phyloP scores from a whole-genome alignment of 2,888 invertebrate genomes.

The Pseudoips prasinana region DNA sequence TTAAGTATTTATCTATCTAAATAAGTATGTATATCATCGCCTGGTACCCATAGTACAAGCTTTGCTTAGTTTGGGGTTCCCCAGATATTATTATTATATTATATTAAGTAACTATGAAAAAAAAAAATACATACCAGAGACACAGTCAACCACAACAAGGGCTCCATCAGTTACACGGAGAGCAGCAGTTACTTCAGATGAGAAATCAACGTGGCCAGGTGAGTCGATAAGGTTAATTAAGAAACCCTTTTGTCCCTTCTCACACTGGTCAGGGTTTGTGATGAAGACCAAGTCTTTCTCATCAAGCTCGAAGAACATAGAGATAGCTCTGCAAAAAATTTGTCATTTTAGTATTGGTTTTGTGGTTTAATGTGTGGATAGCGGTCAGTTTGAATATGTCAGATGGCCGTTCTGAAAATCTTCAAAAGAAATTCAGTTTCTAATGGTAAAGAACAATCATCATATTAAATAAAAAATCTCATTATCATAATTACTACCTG shows the following conservation, averaged over 20 bases:
- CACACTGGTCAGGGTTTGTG: conserved; percentile 93
- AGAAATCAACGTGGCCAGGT: conserved; percentile 99
- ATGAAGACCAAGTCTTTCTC: conserved; percentile 98
- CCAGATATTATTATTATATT: no score
- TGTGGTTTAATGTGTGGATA: not conserved
- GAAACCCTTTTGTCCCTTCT: conserved; percentile 96
- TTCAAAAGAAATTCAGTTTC: conserved; percentile 62
- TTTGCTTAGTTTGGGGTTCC: no score
- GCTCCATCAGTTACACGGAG: conserved; percentile 99
- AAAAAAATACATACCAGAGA: conserved; percentile 93
- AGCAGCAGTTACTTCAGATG: conserved; percentile 99
- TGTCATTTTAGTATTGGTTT: conserved; percentile 3
- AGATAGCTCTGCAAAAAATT: conserved; percentile 91
- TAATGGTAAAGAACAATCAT: conserved; percentile 82
- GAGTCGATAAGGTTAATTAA: conserved; percentile 99
- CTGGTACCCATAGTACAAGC: no score
- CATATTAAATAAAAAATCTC: no score
- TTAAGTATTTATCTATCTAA: no score
- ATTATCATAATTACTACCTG: no score
- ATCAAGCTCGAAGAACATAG: conserved; percentile 98
- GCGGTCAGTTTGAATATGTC: conserved; percentile 33
- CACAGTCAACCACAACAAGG: conserved; percentile 99
- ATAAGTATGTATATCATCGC: no score
- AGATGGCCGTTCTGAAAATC: conserved; percentile 83
- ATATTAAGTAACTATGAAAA: no score